These are phyloP conservation scores for Sepioteuthis lessoniana DNA, from an alignment of 2,888 invertebrate species.

Conservation along the genomic window DNA sequence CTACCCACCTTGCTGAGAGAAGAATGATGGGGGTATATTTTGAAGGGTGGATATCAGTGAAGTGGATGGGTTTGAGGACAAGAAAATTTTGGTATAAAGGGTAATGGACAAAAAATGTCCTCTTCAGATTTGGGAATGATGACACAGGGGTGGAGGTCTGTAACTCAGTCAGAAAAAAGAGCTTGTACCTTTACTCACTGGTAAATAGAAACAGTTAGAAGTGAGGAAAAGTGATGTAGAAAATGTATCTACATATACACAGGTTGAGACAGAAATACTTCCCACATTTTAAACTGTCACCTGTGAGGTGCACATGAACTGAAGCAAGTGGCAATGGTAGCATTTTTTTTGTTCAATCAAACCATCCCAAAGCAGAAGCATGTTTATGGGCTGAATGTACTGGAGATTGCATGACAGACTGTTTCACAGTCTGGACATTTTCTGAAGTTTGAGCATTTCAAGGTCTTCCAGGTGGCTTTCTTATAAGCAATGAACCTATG, in stretches of 20 bases:
- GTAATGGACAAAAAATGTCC: neutral
- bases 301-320: no score
- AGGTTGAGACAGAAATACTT: no score
- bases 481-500: no score
- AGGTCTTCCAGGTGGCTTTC: no score
- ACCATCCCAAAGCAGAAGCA: no score
- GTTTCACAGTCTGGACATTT: no score
- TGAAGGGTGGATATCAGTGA: neutral
- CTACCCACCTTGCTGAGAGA: neutral
- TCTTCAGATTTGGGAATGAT: neutral
- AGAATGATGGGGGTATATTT: neutral
- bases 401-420: no score
- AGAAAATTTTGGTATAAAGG: neutral
- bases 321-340: no score
- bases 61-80: neutral
- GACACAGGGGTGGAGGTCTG: neutral
- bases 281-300: no score
- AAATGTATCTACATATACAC: neutral
- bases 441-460: no score
- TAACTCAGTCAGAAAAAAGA: neutral
- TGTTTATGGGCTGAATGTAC: no score
- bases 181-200: neutral
- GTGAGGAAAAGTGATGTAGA: neutral
- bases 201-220: neutral
- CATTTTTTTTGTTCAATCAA: no score